These are phyloP conservation scores for Pantherophis guttatus DNA, from an alignment of 2,113 vertebrate genomes.

Conservation along the genomic window DNA sequence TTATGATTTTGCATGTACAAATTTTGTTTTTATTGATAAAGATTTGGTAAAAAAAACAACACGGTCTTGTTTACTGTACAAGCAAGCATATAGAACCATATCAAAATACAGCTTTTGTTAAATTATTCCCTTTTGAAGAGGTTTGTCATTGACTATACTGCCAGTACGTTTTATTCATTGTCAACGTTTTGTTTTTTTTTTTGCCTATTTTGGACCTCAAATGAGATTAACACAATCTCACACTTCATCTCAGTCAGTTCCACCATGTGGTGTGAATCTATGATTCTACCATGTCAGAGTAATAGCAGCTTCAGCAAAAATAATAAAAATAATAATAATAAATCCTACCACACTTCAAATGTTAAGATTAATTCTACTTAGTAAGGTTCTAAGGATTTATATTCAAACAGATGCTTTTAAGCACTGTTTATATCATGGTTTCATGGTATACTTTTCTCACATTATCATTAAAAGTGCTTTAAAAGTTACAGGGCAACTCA, in stretches of 20 bases:
- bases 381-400: slow-evolving; percentile 68
- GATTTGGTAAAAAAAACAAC: slow-evolving; percentile 72
- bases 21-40: slow-evolving; percentile 73
- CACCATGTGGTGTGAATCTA: slow-evolving; percentile 55
- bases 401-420: slow-evolving; percentile 63
- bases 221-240: slow-evolving; percentile 46
- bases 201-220: slow-evolving; percentile 57
- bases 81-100: slow-evolving; percentile 72
- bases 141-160: slow-evolving; percentile 64
- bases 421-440: slow-evolving; percentile 63
- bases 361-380: slow-evolving; percentile 63
- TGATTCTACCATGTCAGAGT: slow-evolving; percentile 68
- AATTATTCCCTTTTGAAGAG: slow-evolving; percentile 66
- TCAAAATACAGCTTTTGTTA: slow-evolving; percentile 69
- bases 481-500: slow-evolving; percentile 69
- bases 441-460: slow-evolving; percentile 54
- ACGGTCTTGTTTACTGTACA: slow-evolving; percentile 71
- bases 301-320: slow-evolving; percentile 76
- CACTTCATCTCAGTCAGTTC: slow-evolving; percentile 62
- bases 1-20: slow-evolving; percentile 76
- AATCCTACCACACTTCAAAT: slow-evolving; percentile 68
- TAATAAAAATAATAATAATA: slow-evolving; percentile 64
- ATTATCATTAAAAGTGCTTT: slow-evolving; percentile 76
- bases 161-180: slow-evolving; percentile 58
- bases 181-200: slow-evolving; percentile 57